Evolutionary conservation across 1,140 invertebrate genomes (phyloP).

Genomic region (Scaptodrosophila lebanonensis): DNA sequence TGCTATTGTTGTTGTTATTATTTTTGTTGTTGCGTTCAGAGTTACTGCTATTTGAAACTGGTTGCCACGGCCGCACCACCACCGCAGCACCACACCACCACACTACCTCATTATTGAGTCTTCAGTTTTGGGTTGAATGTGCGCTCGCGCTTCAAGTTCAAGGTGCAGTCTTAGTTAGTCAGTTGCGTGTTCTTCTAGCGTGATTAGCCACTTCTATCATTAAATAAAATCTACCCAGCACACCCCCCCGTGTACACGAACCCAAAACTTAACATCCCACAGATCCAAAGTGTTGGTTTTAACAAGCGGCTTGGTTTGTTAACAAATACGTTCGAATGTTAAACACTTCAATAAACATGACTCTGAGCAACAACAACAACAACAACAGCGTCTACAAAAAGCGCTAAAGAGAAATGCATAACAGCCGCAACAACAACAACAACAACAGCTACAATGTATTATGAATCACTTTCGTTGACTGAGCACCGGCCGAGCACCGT

Average conservation of each 20-base stretch:
- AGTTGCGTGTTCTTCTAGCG: no score
- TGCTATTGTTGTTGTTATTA: slow-evolving; percentile 31
- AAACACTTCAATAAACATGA: slow-evolving; percentile 48
- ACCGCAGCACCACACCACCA: no score
- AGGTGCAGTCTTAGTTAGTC: slow-evolving; percentile 48
- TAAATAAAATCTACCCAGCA: no score
- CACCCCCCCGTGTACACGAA: no score
- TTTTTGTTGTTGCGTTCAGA: slow-evolving; percentile 9
- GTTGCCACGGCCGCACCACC: slow-evolving; percentile 37
- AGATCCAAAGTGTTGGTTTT: no score
- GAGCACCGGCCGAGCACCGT: no score
- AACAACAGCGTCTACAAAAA: slow-evolving; percentile 2
- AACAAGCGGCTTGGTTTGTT: no score
- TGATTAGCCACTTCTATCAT: no score
- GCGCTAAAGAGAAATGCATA: slow-evolving; percentile 63
- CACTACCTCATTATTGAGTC: no score
- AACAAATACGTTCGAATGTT: slow-evolving; percentile 43
- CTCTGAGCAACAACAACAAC: slow-evolving; percentile 27
- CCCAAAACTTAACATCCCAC: no score
- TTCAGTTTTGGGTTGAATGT: background rate
- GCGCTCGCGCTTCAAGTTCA: slow-evolving; percentile 53
- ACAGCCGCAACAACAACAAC: slow-evolving; percentile 16
- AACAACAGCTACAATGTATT: background rate
- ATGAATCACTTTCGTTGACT: slow-evolving; percentile 72
- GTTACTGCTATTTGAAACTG: slow-evolving; percentile 51